phyloP scores from a whole-genome alignment of 1,140 invertebrate genomes.

The Sinella curviseta region DNA sequence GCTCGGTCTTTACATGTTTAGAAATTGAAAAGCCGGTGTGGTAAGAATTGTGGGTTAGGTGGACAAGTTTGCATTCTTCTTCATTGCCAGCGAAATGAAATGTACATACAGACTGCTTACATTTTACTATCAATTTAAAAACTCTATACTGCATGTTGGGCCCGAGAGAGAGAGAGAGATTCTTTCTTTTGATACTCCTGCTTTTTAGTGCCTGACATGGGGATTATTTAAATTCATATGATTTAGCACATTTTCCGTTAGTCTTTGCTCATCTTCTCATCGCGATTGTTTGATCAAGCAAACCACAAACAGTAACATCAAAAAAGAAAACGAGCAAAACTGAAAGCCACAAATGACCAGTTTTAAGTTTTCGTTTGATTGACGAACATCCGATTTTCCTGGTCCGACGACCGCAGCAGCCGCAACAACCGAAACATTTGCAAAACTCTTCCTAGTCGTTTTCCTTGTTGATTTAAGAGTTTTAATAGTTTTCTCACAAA shows the following conservation, averaged over 20 bases:
- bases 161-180: not conserved
- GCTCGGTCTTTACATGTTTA: not conserved
- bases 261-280: conserved; percentile 7
- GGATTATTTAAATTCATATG: conserved; percentile 24
- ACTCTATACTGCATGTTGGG: too few species aligned
- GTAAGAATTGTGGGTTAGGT: conserved; percentile 23
- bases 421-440: not conserved
- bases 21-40: conserved; percentile 26
- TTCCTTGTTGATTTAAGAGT: not conserved
- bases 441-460: not conserved
- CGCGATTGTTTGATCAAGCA: conserved; percentile 16
- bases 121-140: too few species aligned
- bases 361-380: not conserved
- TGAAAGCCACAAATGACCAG: not conserved
- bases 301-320: not conserved
- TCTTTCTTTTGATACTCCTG: not conserved
- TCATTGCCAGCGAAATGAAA: not conserved
- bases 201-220: not conserved
- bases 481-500: not conserved
- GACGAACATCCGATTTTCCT: not conserved
- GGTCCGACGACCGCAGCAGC: not conserved
- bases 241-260: conserved; percentile 30
- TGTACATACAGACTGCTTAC: too few species aligned
- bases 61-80: not conserved
- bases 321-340: not conserved